These are phyloP conservation scores for Stomatorhinus walkeri DNA, from an alignment of 2,797 vertebrate genomes.

Conservation along the genomic window DNA sequence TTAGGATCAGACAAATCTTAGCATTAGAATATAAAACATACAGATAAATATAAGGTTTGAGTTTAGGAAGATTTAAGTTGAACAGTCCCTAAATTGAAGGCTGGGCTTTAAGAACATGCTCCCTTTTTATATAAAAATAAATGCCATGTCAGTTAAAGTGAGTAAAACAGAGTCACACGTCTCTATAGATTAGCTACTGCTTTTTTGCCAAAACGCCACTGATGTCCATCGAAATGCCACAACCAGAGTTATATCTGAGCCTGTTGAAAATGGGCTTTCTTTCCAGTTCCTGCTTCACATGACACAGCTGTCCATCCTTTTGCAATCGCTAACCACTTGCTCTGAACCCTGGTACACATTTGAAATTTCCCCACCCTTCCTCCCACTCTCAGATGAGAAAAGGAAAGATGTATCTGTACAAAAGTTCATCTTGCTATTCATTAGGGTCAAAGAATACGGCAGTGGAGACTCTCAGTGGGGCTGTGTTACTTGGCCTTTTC, in stretches of 20 bases:
- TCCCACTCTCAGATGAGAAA: constrained; percentile 31
- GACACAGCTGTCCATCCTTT: constrained; percentile 22
- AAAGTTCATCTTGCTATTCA: constrained; percentile 22
- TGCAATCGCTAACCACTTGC: constrained; percentile 37
- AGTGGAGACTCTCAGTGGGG: constrained; percentile 34
- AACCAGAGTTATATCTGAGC: neutral
- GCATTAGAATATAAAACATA: constrained; percentile 31
- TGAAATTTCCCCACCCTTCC: constrained; percentile 16
- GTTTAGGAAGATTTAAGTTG: constrained; percentile 12
- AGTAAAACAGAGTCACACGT: constrained; percentile 18
- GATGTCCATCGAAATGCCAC: constrained; percentile 19
- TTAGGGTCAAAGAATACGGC: constrained; percentile 23
- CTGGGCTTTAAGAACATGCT: neutral
- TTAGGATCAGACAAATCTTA: neutral
- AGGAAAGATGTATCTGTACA: constrained; percentile 31
- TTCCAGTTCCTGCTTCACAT: constrained; percentile 10
- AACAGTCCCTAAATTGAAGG: neutral
- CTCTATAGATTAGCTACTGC: constrained; percentile 30
- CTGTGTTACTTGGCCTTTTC: constrained; percentile 83
- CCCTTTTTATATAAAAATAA: constrained; percentile 2
- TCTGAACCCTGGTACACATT: constrained; percentile 23
- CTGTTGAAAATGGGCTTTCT: neutral
- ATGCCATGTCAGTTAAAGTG: neutral
- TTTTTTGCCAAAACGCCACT: constrained; percentile 33
- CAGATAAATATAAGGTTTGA: constrained; percentile 30